Evolutionary conservation across 2,888 invertebrate genomes (phyloP).

Genomic region (Chouioia cunea): DNA sequence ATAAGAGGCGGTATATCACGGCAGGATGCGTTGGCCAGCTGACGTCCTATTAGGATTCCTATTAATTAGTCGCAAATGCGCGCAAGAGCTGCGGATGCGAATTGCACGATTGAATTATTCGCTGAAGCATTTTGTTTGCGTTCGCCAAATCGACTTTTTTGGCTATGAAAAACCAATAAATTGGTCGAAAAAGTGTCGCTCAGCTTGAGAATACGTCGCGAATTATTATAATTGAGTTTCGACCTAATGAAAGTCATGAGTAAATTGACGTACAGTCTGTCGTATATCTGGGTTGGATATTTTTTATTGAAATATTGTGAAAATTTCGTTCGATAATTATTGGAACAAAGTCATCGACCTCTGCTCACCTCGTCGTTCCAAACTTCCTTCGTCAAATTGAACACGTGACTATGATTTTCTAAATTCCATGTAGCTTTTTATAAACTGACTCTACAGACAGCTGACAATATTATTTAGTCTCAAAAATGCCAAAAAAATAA

Average conservation of each 20-base stretch:
- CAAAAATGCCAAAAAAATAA: no score
- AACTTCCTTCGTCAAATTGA: no score
- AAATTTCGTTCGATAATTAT: no score
- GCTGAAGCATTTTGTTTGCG: not conserved
- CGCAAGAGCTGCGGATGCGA: not conserved
- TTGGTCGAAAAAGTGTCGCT: slow-evolving; percentile 20
- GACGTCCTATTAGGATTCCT: slow-evolving; percentile 40
- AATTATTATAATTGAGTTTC: slow-evolving; percentile 16
- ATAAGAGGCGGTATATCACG: not conserved
- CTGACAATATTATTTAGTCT: no score
- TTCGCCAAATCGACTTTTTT: slow-evolving; percentile 14
- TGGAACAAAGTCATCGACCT: no score
- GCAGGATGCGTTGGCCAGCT: slow-evolving; percentile 10
- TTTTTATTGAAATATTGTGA: no score
- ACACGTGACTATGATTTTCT: no score
- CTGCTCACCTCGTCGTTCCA: no score
- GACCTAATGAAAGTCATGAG: slow-evolving; percentile 47
- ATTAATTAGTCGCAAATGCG: slow-evolving; percentile 38
- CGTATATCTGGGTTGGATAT: no score
- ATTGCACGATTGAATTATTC: slow-evolving; percentile 7
- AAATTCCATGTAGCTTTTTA: no score
- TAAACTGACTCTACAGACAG: no score
- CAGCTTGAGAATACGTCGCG: slow-evolving; percentile 35
- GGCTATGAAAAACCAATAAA: slow-evolving; percentile 26
- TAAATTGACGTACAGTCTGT: no score